These are phyloP conservation scores for Phycodurus eques DNA, from an alignment of 2,113 vertebrate species.

Conservation along the genomic window DNA sequence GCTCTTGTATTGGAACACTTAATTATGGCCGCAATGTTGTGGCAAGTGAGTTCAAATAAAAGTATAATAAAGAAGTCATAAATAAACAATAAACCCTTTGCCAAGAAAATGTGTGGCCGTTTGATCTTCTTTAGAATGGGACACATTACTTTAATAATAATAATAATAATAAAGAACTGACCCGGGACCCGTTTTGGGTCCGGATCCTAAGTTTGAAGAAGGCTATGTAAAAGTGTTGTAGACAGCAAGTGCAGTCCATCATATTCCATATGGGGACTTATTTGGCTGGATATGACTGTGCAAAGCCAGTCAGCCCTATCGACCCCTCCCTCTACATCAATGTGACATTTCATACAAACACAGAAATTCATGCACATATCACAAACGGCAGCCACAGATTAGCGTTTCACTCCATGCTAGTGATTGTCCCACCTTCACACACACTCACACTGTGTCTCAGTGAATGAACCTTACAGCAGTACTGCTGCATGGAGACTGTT, in stretches of 20 bases:
- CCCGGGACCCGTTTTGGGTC: too few species aligned
- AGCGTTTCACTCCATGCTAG: neutral
- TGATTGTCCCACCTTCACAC: constrained; percentile 26
- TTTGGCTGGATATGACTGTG: constrained; percentile 8
- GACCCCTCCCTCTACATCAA: constrained; percentile 9
- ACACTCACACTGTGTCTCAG: constrained; percentile 20
- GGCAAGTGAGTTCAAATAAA: neutral
- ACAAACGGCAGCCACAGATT: neutral
- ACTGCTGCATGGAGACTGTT: constrained; percentile 25
- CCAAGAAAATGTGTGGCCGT: neutral
- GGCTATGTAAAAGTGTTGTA: neutral
- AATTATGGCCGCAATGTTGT: neutral
- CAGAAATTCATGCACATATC: constrained; percentile 5
- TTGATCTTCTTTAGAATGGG: neutral
- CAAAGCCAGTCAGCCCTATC: constrained; percentile 13
- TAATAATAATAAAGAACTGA: too few species aligned
- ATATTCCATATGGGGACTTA: neutral
- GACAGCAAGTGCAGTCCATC: neutral
- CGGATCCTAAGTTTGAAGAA: neutral
- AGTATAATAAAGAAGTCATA: neutral
- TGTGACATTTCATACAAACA: constrained; percentile 14
- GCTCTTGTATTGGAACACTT: neutral
- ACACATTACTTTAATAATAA: too few species aligned
- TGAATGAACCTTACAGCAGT: constrained; percentile 43
- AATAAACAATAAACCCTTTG: neutral